These are phyloP conservation scores for Dinocampus coccinellae DNA, from an alignment of 2,888 invertebrate species.

Conservation along the genomic window DNA sequence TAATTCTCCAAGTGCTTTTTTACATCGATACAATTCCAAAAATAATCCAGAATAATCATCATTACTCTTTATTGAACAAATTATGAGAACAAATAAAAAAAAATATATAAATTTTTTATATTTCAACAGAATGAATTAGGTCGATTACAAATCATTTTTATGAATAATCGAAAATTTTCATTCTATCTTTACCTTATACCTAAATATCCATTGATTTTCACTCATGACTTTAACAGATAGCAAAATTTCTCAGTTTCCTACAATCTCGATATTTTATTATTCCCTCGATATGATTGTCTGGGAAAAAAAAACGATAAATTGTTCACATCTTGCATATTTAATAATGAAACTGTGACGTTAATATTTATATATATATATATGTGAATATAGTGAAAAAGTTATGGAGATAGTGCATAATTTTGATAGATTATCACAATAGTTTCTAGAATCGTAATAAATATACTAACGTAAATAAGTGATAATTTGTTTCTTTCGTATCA, in stretches of 20 bases:
- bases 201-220: neutral
- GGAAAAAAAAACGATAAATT: neutral
- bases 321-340: neutral
- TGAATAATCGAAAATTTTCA: neutral
- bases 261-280: slow-evolving; percentile 5
- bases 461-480: too few relatives aligned
- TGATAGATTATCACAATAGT: too few relatives aligned
- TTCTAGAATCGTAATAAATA: too few relatives aligned
- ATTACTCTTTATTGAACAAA: too few relatives aligned
- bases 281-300: slow-evolving; percentile 5
- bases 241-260: neutral
- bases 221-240: neutral
- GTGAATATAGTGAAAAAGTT: neutral
- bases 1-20: too few relatives aligned
- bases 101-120: too few relatives aligned
- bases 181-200: neutral
- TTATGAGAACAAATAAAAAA: too few relatives aligned
- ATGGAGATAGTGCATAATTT: neutral
- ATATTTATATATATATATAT: neutral
- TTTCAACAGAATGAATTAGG: too few relatives aligned
- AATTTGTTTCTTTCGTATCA: too few relatives aligned
- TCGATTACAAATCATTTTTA: too few relatives aligned
- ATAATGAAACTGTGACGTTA: neutral
- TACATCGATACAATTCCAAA: too few relatives aligned
- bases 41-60: too few relatives aligned